These are phyloP conservation scores for Tyrannus savana DNA, from an alignment of 2,113 vertebrate genomes.

Conservation along the genomic window DNA sequence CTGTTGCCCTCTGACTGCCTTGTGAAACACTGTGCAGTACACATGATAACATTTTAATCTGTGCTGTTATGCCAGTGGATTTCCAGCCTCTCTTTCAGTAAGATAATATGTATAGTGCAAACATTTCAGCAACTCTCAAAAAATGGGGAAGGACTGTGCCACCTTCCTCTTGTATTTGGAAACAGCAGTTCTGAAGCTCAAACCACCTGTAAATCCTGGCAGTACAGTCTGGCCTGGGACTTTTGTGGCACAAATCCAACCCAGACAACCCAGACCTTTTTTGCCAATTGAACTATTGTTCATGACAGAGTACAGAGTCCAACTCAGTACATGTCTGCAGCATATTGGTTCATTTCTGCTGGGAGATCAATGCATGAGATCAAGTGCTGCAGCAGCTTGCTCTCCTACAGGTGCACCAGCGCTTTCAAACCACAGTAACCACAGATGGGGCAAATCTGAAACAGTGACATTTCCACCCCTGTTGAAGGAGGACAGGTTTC, in stretches of 20 bases:
- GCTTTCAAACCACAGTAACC: neutral
- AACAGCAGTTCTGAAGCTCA: neutral
- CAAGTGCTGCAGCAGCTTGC: neutral
- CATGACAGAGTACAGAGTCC: neutral
- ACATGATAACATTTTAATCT: neutral
- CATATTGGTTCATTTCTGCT: neutral
- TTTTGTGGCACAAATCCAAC: neutral
- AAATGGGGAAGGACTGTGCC: neutral
- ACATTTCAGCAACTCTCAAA: neutral
- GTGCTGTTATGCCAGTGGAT: neutral
- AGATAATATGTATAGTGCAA: neutral
- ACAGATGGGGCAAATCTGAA: neutral
- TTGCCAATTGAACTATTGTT: neutral
- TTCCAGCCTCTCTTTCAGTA: neutral
- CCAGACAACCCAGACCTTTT: neutral
- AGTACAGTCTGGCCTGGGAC: neutral
- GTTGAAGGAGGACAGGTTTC: neutral
- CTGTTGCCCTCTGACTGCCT: neutral
- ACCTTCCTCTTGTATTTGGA: neutral
- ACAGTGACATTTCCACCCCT: neutral
- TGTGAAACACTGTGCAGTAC: neutral
- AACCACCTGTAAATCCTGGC: neutral
- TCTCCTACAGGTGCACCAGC: neutral
- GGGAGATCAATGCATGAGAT: neutral
- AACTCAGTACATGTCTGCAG: neutral